Base-by-base conservation (phyloP, 2,888 invertebrate species). In the Allophyes oxyacanthae region DNA sequence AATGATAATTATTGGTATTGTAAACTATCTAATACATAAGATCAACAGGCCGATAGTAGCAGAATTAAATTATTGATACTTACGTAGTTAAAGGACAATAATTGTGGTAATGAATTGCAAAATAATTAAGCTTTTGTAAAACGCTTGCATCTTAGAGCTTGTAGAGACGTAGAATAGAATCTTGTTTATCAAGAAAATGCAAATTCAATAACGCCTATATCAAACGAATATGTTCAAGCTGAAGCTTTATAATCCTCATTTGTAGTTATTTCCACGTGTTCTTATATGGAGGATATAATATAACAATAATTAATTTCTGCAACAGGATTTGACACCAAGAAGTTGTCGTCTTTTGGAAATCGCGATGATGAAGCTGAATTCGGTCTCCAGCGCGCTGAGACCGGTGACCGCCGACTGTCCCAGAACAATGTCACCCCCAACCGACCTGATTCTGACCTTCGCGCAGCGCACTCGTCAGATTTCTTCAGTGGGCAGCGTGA, bases 401-500 rank as follows among this genome's bases (percentile, higher is more conserved):
- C 91, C 89, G 96, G 85, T 90, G 97, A 91, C 75, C 86, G 89
- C 33, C 90, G 94, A n/a, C 76, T 89, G n/a, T 75, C 86, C 1
- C 89, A 91, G 66, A 89, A 86, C 45, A 81, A 74, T 36, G 77
- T 69, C 43, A 72, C 73, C 14, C 64, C 82, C 2, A 87, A 86
- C 83, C 90, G 81, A 63, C 90, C 83, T n/a, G 83, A 83, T 10
- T 95, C 95, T 55, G 96, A 96, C 76, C 95, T 96, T 57, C 95
- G 96, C 72, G 95, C 95, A 38, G 96, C 96, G 20, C 96, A 96
- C 83, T 96, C 96, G 57, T 96, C 97, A 0, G 96, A 97, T 86
- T 97, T 97, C 91, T 97, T 96, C 88, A 96, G 96, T 56, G 93
- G 93, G 0, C 92, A 90, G 67, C 89, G 91, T 11, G 93, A 94